phyloP scores from a whole-genome alignment of 2,113 vertebrate species.

The Chlorodrepanis virens region DNA sequence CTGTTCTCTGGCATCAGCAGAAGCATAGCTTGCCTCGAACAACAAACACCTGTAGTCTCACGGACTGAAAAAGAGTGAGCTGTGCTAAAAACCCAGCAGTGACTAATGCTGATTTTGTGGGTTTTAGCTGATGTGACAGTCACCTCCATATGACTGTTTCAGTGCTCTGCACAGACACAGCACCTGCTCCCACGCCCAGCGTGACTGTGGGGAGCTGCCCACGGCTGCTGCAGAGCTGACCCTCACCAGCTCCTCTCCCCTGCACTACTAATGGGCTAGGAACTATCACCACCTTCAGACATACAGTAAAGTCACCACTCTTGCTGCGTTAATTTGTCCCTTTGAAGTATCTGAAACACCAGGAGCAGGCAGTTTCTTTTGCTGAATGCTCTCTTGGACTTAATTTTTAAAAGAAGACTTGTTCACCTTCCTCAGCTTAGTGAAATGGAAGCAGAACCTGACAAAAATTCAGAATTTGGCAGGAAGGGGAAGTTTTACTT shows the following conservation, averaged over 20 bases:
- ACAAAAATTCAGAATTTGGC: background rate
- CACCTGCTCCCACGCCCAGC: background rate
- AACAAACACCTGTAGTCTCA: background rate
- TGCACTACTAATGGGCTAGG: background rate
- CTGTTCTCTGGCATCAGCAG: background rate
- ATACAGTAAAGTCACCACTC: background rate
- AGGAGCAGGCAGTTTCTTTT: background rate
- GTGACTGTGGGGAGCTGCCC: background rate
- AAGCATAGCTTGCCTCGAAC: background rate
- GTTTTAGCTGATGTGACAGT: slow-evolving; percentile 26
- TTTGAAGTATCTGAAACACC: background rate
- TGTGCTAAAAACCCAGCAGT: background rate
- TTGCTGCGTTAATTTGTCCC: background rate
- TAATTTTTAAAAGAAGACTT: background rate
- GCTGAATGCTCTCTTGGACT: background rate
- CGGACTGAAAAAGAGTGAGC: background rate
- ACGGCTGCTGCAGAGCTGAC: background rate
- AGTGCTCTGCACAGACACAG: background rate
- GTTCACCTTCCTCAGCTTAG: background rate
- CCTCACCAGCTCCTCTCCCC: background rate
- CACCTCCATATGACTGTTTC: background rate
- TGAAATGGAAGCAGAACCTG: background rate
- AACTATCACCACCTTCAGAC: background rate
- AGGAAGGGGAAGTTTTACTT: background rate
- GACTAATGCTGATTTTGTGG: background rate